Evolutionary conservation across 2,888 invertebrate genomes (phyloP).

Genomic region (Ennomos quercinarius): DNA sequence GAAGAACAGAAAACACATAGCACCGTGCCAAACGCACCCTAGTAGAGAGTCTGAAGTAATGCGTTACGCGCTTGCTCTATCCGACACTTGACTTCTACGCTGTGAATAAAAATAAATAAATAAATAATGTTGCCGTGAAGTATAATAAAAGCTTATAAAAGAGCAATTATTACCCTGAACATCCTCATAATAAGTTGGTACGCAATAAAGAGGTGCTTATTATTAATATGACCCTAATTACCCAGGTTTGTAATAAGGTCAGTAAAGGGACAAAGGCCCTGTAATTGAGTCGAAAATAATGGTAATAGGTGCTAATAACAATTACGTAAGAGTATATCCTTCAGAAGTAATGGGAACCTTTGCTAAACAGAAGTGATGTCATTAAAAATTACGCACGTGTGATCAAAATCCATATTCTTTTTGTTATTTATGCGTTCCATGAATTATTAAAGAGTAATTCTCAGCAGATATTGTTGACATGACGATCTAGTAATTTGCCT

Average conservation of each 20-base stretch:
- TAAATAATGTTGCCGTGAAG: too few species aligned
- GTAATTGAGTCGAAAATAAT: slow-evolving; percentile 28
- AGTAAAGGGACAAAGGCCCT: slow-evolving; percentile 16
- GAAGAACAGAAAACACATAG: too few species aligned
- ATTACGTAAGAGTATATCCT: slow-evolving; percentile 9
- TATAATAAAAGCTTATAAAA: neutral
- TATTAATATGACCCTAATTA: slow-evolving; percentile 25
- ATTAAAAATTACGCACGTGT: neutral
- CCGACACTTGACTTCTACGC: too few species aligned
- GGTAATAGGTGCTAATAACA: slow-evolving; percentile 22
- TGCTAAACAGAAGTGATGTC: neutral
- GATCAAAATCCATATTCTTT: too few species aligned
- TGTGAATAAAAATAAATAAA: too few species aligned
- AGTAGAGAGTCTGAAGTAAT: too few species aligned
- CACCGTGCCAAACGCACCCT: too few species aligned
- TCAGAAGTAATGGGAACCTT: neutral
- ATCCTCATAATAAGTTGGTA: slow-evolving; percentile 3
- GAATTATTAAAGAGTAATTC: too few species aligned
- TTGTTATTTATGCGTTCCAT: too few species aligned
- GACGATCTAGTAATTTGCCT: too few species aligned
- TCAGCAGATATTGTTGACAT: too few species aligned
- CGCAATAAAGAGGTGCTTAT: slow-evolving; percentile 12
- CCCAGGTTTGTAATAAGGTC: slow-evolving; percentile 16
- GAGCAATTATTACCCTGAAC: slow-evolving; percentile 1
- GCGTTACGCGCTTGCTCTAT: too few species aligned